phyloP scores from a whole-genome alignment of 2,888 invertebrate species.

The Polydrusus pterygomalis region DNA sequence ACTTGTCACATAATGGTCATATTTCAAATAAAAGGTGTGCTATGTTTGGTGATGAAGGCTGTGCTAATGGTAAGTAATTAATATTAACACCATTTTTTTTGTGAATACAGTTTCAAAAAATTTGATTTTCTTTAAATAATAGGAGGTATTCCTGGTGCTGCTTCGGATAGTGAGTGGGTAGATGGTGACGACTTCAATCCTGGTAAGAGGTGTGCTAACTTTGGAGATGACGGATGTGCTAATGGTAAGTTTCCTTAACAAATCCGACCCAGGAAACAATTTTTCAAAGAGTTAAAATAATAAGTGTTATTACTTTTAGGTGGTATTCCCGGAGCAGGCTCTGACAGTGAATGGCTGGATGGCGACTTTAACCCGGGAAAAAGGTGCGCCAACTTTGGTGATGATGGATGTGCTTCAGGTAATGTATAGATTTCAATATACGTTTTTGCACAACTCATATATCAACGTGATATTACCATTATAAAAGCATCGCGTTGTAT shows the following conservation, averaged over 20 bases:
- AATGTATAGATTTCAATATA: conserved; percentile 6
- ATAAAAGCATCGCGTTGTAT: background rate
- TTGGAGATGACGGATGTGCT: conserved; percentile 76
- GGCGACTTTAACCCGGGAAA: conserved; percentile 57
- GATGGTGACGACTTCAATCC: conserved; percentile 56
- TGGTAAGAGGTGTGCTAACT: conserved; percentile 67
- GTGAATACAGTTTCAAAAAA: too few species aligned
- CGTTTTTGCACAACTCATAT: background rate
- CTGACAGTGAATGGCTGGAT: conserved; percentile 59
- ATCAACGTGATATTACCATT: background rate
- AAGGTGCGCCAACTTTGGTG: conserved; percentile 72
- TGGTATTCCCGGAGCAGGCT: conserved; percentile 59
- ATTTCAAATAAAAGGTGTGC: conserved; percentile 63
- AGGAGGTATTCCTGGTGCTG: conserved; percentile 59
- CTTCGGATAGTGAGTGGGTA: conserved; percentile 59
- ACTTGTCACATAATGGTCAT: conserved; percentile 56
- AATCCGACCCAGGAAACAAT: background rate
- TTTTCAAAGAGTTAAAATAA: background rate
- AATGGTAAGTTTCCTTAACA: conserved; percentile 1
- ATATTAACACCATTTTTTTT: background rate
- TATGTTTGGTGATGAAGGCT: conserved; percentile 74
- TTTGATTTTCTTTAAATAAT: background rate
- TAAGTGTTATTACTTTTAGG: conserved; percentile 29
- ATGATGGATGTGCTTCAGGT: conserved; percentile 74
- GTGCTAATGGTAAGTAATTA: conserved; percentile 50